These are phyloP conservation scores for Pardalotus punctatus DNA, from an alignment of 2,113 vertebrate genomes.

Conservation along the genomic window DNA sequence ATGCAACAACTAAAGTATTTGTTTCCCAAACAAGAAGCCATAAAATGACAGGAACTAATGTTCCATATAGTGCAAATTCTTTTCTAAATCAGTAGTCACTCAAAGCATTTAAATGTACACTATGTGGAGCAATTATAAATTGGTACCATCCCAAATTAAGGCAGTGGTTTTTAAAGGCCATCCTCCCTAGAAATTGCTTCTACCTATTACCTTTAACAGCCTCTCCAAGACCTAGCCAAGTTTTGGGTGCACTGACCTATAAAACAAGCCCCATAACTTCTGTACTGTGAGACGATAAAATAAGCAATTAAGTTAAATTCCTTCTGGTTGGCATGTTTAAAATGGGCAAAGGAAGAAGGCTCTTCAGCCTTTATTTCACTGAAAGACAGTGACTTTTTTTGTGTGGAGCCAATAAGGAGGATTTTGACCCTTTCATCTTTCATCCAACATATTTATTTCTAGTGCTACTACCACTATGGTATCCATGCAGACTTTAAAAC, in stretches of 20 bases:
- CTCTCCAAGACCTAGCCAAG: not conserved
- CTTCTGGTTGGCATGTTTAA: not conserved
- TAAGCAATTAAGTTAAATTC: not conserved
- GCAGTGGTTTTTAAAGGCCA: not conserved
- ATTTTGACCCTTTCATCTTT: not conserved
- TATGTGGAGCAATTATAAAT: not conserved
- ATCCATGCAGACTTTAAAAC: not conserved
- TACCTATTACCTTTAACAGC: not conserved
- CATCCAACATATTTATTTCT: not conserved
- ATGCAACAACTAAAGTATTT: not conserved
- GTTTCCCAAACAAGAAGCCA: not conserved
- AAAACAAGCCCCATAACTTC: not conserved
- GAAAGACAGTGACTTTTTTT: not conserved
- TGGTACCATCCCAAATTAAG: not conserved
- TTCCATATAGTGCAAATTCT: not conserved
- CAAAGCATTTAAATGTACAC: not conserved
- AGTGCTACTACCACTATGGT: not conserved
- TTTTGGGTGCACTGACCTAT: not conserved
- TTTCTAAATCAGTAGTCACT: not conserved
- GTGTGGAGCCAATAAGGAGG: not conserved
- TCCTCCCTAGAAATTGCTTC: not conserved
- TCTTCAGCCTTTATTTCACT: not conserved
- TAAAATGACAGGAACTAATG: not conserved
- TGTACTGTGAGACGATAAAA: not conserved
- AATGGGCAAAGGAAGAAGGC: not conserved